phyloP scores from a whole-genome alignment of 2,888 invertebrate genomes.

The Yponomeuta evonymella region DNA sequence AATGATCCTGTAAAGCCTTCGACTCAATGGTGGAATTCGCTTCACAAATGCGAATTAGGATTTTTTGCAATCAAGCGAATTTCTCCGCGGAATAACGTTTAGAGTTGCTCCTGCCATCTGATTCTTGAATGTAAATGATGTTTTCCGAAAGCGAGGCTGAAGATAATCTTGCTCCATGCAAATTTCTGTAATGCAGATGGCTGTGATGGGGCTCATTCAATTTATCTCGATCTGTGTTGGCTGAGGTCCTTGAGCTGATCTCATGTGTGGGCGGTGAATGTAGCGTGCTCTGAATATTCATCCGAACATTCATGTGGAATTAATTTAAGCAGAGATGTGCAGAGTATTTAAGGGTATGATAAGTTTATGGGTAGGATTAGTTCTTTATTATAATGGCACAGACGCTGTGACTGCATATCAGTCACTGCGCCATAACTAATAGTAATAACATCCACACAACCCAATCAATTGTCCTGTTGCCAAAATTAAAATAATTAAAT shows the following conservation, averaged over 20 bases:
- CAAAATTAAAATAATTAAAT: no score
- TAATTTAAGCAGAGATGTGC: no score
- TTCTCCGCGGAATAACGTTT: not conserved
- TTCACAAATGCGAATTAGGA: constrained; percentile 5
- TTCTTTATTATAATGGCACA: no score
- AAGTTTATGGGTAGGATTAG: no score
- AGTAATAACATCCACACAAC: no score
- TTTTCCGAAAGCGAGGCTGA: not conserved
- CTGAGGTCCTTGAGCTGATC: not conserved
- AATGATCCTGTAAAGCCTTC: constrained; percentile 12
- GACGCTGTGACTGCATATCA: no score
- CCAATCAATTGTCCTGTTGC: no score
- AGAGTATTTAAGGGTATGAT: no score
- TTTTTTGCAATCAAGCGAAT: constrained; percentile 5
- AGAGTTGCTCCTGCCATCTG: not conserved
- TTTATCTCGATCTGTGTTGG: not conserved
- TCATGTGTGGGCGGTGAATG: no score
- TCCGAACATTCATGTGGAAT: no score
- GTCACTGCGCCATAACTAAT: no score
- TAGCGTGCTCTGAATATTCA: no score
- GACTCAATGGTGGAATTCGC: constrained; percentile 4
- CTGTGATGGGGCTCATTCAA: not conserved
- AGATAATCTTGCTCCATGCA: not conserved
- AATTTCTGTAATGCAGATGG: not conserved
- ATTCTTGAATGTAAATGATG: not conserved